Conservation (phyloP, 2,113 vertebrate genomes). For the Periophthalmodon schlosseri region DNA sequence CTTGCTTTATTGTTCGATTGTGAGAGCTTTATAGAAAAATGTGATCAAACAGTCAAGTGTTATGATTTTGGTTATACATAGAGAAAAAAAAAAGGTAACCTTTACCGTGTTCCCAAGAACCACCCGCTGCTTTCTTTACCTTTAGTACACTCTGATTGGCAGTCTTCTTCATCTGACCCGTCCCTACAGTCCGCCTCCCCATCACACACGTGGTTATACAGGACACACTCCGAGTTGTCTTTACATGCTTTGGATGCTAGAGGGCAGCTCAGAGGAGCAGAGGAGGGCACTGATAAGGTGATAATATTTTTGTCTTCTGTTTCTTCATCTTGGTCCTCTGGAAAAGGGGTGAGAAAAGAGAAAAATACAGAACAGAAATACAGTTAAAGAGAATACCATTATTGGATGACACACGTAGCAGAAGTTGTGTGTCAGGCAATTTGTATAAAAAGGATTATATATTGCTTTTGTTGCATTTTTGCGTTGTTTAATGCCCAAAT, state of each 20-base stretch:
- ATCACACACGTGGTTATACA: constrained; percentile 77
- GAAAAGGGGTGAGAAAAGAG: not conserved
- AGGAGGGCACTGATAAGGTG: constrained; percentile 14
- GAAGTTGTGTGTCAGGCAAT: no score
- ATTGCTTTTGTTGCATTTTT: no score
- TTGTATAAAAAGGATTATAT: no score
- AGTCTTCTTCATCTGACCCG: constrained; percentile 82
- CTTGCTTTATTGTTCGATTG: no score
- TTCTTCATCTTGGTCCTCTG: not conserved
- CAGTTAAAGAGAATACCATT: not conserved
- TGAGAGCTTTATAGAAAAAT: no score
- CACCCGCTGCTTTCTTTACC: constrained; percentile 37
- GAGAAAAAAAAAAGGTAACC: not conserved
- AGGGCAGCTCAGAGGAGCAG: constrained; percentile 36
- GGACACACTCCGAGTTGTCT: constrained; percentile 65
- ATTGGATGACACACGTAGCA: not conserved
- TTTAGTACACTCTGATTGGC: constrained; percentile 42
- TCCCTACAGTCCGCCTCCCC: constrained; percentile 83
- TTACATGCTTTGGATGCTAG: constrained; percentile 65
- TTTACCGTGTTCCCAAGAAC: no score
- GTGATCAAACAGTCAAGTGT: no score
- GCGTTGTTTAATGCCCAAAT: no score
- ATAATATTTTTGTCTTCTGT: not conserved
- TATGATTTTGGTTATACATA: no score
- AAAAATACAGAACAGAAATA: not conserved